Conservation (phyloP, 2,888 invertebrate genomes). For the Pteria penguin region DNA sequence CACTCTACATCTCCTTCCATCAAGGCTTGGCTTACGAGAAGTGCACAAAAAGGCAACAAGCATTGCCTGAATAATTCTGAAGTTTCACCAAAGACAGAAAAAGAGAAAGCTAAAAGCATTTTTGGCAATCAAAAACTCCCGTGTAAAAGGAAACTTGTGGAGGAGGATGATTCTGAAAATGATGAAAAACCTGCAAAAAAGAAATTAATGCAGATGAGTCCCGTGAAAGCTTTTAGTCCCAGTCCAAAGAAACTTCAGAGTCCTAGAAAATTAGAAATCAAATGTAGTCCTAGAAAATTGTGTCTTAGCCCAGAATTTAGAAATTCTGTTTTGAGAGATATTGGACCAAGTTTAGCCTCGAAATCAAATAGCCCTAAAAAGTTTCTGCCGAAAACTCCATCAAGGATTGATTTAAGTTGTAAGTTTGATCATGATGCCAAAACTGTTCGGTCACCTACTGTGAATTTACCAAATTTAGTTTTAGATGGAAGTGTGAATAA, state of each 20-base stretch:
- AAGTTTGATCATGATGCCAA: neutral
- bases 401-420: neutral
- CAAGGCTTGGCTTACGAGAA: conserved; percentile 56
- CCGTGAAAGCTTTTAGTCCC: neutral
- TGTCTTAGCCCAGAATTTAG: neutral
- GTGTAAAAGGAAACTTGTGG: conserved; percentile 49
- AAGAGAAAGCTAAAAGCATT: neutral
- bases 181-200: conserved; percentile 37
- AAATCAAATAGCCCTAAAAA: conserved; percentile 9
- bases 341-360: neutral
- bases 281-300: conserved; percentile 32
- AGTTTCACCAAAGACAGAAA: neutral
- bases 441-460: conserved; percentile 54
- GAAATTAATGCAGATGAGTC: conserved; percentile 28
- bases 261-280: conserved; percentile 27
- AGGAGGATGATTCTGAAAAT: conserved; percentile 15
- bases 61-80: neutral
- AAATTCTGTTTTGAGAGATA: neutral
- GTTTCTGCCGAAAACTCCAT: neutral
- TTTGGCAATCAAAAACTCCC: conserved; percentile 9
- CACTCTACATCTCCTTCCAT: conserved; percentile 57
- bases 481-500: conserved; percentile 52
- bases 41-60: neutral
- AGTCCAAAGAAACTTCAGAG: conserved; percentile 21
- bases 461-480: conserved; percentile 62